phyloP scores from a whole-genome alignment of 2,797 vertebrate genomes.

The Tragopan temminckii region DNA sequence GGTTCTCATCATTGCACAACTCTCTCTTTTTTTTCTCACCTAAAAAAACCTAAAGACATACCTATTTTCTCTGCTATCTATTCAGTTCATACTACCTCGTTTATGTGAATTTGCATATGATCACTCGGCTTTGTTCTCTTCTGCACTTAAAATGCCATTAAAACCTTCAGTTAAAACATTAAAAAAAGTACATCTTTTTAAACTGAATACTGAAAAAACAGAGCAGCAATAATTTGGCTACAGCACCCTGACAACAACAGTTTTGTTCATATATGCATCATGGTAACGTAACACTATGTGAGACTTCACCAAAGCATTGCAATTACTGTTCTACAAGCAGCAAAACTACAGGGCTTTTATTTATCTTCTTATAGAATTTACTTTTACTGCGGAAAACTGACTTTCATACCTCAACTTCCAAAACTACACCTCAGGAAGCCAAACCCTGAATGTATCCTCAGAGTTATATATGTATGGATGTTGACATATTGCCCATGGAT shows the following conservation, averaged over 20 bases:
- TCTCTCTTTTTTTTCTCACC: neutral
- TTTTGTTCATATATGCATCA: neutral
- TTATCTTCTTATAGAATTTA: neutral
- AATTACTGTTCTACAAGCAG: neutral
- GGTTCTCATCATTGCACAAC: conserved; percentile 35
- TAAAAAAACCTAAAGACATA: conserved; percentile 38
- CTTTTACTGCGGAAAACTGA: neutral
- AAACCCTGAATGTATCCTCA: neutral
- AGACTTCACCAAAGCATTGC: neutral
- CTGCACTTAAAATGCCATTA: neutral
- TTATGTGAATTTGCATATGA: neutral
- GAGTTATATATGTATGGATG: conserved; percentile 34
- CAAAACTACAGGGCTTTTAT: neutral
- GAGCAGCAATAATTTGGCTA: neutral
- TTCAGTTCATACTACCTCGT: neutral
- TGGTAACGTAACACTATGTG: neutral
- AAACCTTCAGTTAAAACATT: neutral
- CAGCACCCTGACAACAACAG: neutral
- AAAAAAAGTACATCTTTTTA: neutral
- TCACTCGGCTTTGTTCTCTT: neutral
- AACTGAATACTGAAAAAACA: neutral
- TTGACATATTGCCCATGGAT: conserved; percentile 30
- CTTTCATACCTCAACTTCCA: conserved; percentile 1
- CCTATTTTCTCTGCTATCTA: neutral
- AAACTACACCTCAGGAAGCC: conserved; percentile 24